Evolutionary conservation across 2,888 invertebrate genomes (phyloP).

Genomic region (Hemicrepidius hirtus): DNA sequence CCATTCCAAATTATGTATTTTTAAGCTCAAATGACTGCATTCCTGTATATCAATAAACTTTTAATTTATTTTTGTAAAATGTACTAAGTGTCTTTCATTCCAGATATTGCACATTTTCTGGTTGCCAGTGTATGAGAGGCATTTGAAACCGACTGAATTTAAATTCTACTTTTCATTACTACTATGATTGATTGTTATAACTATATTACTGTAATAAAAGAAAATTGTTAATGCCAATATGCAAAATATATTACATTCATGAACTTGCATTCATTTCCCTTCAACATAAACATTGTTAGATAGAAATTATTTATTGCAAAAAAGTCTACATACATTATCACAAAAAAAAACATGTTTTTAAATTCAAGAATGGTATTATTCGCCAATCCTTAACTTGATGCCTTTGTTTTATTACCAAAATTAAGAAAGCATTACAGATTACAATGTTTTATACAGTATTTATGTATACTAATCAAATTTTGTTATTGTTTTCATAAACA

Average conservation of each 20-base stretch:
- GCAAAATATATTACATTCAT: constrained; percentile 32
- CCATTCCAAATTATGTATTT: constrained; percentile 62
- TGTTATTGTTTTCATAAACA: no score
- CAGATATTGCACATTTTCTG: constrained; percentile 26
- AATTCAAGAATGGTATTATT: no score
- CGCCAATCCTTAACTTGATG: no score
- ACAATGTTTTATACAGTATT: no score
- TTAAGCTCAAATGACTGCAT: constrained; percentile 64
- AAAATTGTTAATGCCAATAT: constrained; percentile 44
- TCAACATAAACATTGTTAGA: no score
- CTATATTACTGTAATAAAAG: constrained; percentile 37
- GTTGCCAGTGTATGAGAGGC: constrained; percentile 31
- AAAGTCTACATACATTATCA: no score
- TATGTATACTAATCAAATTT: no score
- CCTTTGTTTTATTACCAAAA: no score
- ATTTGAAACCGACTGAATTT: constrained; percentile 38
- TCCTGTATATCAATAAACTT: constrained; percentile 56
- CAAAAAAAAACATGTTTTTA: no score
- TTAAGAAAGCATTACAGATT: no score
- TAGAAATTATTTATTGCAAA: no score
- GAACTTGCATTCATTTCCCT: constrained; percentile 1
- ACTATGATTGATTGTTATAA: constrained; percentile 40
- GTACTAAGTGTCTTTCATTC: constrained; percentile 36
- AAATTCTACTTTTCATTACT: constrained; percentile 31
- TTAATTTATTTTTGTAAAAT: constrained; percentile 51